Evolutionary conservation across 2,113 vertebrate genomes (phyloP).

Genomic region (Nesoenas mayeri): DNA sequence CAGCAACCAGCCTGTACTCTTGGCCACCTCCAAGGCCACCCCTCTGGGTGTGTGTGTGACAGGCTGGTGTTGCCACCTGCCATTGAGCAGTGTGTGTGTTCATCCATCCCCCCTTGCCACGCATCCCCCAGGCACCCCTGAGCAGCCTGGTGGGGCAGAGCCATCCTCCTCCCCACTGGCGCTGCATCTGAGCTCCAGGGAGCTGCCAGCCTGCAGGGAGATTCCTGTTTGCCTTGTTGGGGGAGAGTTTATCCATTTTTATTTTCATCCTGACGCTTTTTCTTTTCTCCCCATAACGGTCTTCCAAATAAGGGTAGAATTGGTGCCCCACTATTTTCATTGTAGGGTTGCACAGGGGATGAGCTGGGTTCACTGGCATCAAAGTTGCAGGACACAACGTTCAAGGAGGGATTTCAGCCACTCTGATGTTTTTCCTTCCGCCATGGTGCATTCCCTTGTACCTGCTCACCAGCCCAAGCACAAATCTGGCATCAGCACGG

Average conservation of each 20-base stretch:
- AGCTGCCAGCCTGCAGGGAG: neutral
- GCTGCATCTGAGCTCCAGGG: neutral
- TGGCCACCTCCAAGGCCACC: neutral
- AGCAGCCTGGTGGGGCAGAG: neutral
- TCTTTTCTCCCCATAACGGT: neutral
- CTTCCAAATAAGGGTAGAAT: neutral
- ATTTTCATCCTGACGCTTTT: neutral
- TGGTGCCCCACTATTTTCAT: neutral
- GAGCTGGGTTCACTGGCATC: neutral
- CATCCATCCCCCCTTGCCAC: accelerated
- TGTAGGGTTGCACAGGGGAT: neutral
- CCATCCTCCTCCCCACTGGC: neutral
- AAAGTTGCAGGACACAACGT: accelerated
- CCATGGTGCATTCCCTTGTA: neutral
- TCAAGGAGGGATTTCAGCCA: neutral
- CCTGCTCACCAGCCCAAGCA: neutral
- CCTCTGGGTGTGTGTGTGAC: neutral
- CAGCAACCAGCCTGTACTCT: neutral
- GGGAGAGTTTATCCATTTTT: neutral
- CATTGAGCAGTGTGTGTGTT: neutral
- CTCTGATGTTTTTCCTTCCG: neutral
- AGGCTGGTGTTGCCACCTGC: neutral
- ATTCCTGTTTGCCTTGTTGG: neutral
- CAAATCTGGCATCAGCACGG: accelerated
- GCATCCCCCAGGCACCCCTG: neutral